Conservation (phyloP, 1,140 invertebrate species). For the Littorina saxatilis region DNA sequence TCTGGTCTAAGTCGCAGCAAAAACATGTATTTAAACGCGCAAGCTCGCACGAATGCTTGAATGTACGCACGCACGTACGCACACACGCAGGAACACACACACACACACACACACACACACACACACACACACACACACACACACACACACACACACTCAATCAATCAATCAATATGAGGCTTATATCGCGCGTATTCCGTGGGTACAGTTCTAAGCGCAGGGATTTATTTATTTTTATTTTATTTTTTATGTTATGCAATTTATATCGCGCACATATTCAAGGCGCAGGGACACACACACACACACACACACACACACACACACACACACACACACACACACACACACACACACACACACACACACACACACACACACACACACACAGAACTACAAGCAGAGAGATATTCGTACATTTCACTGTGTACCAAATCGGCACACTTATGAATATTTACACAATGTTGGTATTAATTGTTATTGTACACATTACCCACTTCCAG, state of each 20-base stretch:
- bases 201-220: background rate
- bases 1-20: no score
- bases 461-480: no score
- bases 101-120: background rate
- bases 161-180: no score
- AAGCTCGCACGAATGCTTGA: background rate
- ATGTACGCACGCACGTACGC: background rate
- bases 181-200: background rate
- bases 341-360: background rate
- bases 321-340: background rate
- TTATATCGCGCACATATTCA: no score
- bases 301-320: background rate
- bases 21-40: no score
- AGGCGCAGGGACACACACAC: background rate
- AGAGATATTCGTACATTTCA: no score
- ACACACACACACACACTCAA: constrained; percentile 26
- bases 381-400: no score
- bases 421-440: no score
- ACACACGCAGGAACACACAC: background rate
- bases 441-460: no score
- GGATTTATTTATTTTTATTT: no score
- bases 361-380: background rate
- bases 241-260: no score
- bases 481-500: no score
- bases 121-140: constrained; percentile 6